Evolutionary conservation across 2,113 vertebrate species (phyloP), one percentile per base, ranked within the genome.

Genomic region (Pseudorhombus dupliciocellatus): DNA sequence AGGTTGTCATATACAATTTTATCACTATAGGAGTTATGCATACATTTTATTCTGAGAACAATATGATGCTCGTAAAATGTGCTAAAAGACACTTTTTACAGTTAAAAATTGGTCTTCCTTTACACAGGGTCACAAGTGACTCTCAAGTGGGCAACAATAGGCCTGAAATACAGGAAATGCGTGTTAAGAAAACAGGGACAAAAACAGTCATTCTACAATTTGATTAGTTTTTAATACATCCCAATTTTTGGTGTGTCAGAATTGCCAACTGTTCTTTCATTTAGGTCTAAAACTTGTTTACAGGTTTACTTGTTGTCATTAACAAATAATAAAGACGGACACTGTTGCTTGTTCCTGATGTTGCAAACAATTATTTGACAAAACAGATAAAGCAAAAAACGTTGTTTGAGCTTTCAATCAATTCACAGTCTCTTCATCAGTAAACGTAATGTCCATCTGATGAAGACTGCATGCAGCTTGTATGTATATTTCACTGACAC

Each of bases 1-100:
- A 10, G 37, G 31, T 75, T 51, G 7, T 18, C 15, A 20, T 55
- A 6, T 66, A 40, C 7, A 2, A 21, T 66, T 78, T 56, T 30
- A 56, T 9, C 18, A 26, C 34, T 20, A 16, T 20, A 52, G 42
- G 14, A 76, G 48, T 55, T 48, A 26, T 15, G 8, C 12, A 31
- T 15, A 11, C 12, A 31, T 15, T 64, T 16, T 40, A 18, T 51
- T 30, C 12, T 22, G 3, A 54, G 34, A 62, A 54, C 20, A 25
- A 18, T 22, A 6, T 2, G 20, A 1, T 8, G 16, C 20, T 61
- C 9, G 22, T 12, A 14, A 50, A 51, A 28, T n/a, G 18, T 52
- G 21, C 16, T 21, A 21, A 20, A 22, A 0, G 3, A 12, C 31
- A 34, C 31, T 11, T 34, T 7, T 34, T 10, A 34, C 34, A 37